Evolutionary conservation across 2,797 vertebrate species (phyloP), one percentile per base, ranked within the genome.

Genomic region (Sorex maritimensis): DNA sequence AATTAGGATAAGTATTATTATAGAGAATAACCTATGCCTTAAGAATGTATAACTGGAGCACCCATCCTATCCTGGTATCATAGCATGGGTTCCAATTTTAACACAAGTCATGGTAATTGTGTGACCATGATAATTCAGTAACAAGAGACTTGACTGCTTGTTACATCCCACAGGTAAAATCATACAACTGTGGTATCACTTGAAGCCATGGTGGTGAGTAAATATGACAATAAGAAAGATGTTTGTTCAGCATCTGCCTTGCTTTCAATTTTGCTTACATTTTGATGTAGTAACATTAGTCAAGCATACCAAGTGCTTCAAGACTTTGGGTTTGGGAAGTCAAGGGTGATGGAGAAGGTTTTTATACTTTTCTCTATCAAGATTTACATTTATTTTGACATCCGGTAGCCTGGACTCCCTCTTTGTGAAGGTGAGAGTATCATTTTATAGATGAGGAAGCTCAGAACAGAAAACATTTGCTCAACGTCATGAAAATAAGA

Each of bases 361-460:
- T 78, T 30, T 65, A 73, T 80, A 49, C 68, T 78, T 71, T 34
- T 24, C n/a, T 80, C 5, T 13, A 69, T 1, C 30, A 67, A 46
- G 1, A 81, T 82, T 90, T 92, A 24, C 6, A 2, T 65, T 12
- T 67, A 84, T 82, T 87, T 90, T 90, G 77, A 67, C 41, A 69
- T 41, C 52, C 3, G n/a, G 1, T 80, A 83, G 79, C 30, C 41
- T 61, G 10, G 71, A 73, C 8, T 46, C 30, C 74, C 5, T 82
- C 12, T 24, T 63, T 73, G 34, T 26, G 15, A 68, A 90, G 55
- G 10, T 73, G 15, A 85, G 5, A n/a, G 23, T 77, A 71, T 79
- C 49, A 63, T 79, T 91, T 89, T 69, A 77, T 10, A 87, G 13
- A 38, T 81, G 19, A 81, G 74, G 52, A 88, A 94, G 23, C 49